Base-by-base conservation (phyloP, 2,888 invertebrate species). In the Sinotaia quadrata region DNA sequence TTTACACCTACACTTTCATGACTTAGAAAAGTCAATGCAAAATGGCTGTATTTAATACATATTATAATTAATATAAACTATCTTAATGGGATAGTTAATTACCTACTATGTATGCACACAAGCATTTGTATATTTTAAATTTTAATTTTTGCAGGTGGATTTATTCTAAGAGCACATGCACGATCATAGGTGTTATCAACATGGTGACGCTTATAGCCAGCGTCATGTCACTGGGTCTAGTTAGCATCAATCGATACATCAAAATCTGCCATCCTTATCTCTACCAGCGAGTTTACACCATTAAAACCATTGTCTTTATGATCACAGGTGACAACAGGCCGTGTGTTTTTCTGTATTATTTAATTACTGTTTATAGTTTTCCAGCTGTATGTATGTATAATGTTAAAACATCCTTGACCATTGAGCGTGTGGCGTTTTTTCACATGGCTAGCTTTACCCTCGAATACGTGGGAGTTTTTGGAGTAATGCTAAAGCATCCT, bases 161-260 rank as follows among this genome's bases (percentile, higher is more conserved):
- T 0, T 47, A 21, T 24, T 47, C 47, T 1, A 47, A 24, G 21
- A 24, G n/a, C 21, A 47, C 47, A 18, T 47, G 47, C 47, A 47
- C n/a, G 18, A 24, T 24, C 18, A 24, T 79, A n/a, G 85, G 84
- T 0, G 84, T 79, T 63, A 69, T 79, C 24, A 84, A 82, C 73
- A 84, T 85, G 85, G 59, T 82, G 33, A 83, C 84, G 4, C 79
- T 87, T 36, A 76, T 84, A 4, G 81, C 81, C 24, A 84, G 84
- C 61, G 84, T 87, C 21, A 76, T 85, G 79, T 85, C 84, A 4
- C 76, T 87, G 34, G 85, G 84, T 33, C 81, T 81, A 37, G 85
- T 87, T 44, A 84, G 84, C 68, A 77, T 85, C 18, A 87, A 85
- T 69, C 75, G 86, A 29, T 86, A 84, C 68, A 69, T 83, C 52